Evolutionary conservation across 2,113 vertebrate species (phyloP), one percentile per base, ranked within the genome.

Genomic region (Glareola pratincola): DNA sequence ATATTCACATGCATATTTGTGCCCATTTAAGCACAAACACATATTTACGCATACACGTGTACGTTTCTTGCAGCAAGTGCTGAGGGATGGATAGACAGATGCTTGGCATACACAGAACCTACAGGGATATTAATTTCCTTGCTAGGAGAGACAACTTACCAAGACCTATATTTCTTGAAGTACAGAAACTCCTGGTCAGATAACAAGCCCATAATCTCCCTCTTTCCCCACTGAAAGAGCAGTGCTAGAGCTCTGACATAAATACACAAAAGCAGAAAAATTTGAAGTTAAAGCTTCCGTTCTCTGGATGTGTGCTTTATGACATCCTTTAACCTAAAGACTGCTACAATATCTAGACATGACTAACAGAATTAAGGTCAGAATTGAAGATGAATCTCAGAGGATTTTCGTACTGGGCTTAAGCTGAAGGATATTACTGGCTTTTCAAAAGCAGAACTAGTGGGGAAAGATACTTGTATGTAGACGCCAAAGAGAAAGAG

Each of bases 341-440:
- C 27, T 93, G 64, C 48, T 83, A 16, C 9, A 7, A 14, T 79
- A 80, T 50, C 71, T 73, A 66, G 89, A 67, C 72, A 54, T 45
- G 68, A 39, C 78, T 92, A 69, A 68, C 41, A 91, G 81, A 95
- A 93, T 96, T 95, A 94, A 89, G 88, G 85, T 82, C 94, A 88
- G 43, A 59, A 39, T 15, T 37, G 77, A 62, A 75, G 88, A 75
- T 68, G 39, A 63, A 71, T 93, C 76, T 92, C 83, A 27, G 39
- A 80, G 53, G 76, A 88, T 68, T 90, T 96, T 93, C 74, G 17
- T 37, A 23, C 27, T 12, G 3, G 20, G 21, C 64, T 93, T 75
- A 68, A 73, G 56, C 72, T 54, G 80, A 87, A 95, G 79, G 75
- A 74, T 82, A 74, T 71, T 60, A 66, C 60, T 48, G 45, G 32